These are phyloP conservation scores for Ranitomeya variabilis DNA, from an alignment of 2,113 vertebrate genomes.

Conservation along the genomic window DNA sequence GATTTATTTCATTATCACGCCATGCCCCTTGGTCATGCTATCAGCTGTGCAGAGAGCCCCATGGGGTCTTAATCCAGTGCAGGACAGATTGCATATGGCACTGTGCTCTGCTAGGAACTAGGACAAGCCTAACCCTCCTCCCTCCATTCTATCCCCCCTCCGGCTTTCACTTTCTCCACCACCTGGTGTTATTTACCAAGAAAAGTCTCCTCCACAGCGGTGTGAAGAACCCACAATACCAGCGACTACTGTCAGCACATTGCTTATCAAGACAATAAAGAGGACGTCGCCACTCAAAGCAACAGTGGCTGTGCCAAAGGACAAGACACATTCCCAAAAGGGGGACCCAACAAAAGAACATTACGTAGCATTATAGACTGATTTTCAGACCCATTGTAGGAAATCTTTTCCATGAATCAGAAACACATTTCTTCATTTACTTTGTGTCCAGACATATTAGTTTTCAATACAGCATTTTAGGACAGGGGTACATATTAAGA, in stretches of 20 bases:
- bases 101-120: background rate
- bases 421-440: too few relatives aligned
- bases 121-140: background rate
- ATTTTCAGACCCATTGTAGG: too few relatives aligned
- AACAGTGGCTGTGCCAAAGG: background rate
- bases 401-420: too few relatives aligned
- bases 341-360: too few relatives aligned
- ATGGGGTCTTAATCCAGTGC: constrained; percentile 14
- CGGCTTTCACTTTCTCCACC: background rate
- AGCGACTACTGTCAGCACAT: background rate
- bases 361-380: too few relatives aligned
- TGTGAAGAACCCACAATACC: constrained; percentile 8
- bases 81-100: constrained; percentile 18
- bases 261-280: background rate
- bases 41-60: constrained; percentile 1
- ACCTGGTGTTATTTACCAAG: constrained; percentile 14
- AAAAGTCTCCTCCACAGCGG: background rate
- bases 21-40: background rate
- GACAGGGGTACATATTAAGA: too few relatives aligned
- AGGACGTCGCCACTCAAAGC: background rate
- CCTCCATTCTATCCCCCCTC: background rate
- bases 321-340: background rate
- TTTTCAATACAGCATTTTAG: too few relatives aligned
- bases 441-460: too few relatives aligned
- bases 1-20: background rate